Evolutionary conservation across 1,140 invertebrate species (phyloP).

Genomic region (Babylonia areolata): DNA sequence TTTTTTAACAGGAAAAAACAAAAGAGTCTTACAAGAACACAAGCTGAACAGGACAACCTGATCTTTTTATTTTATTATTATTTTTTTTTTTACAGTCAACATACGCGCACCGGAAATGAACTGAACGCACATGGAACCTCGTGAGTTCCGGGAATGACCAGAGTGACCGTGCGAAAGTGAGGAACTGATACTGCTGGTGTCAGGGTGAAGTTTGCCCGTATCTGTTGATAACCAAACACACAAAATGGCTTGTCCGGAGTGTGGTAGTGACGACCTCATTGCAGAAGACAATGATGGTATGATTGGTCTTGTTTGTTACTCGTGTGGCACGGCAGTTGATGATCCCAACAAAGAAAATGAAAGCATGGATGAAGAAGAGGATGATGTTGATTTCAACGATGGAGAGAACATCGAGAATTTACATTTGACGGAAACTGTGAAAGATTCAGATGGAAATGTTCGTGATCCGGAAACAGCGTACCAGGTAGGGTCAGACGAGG

Average conservation of each 20-base stretch:
- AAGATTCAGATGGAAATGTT: not conserved
- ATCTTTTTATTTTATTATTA: too few species aligned
- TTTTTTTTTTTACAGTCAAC: too few species aligned
- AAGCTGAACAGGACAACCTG: too few species aligned
- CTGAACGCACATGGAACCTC: not conserved
- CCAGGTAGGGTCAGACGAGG: too few species aligned
- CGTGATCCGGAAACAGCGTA: too few species aligned
- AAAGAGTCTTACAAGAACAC: too few species aligned
- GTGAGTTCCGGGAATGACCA: not conserved
- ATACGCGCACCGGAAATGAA: not conserved
- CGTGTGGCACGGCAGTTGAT: not conserved
- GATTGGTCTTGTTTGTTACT: not conserved
- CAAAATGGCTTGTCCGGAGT: constrained; percentile 19
- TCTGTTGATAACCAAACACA: not conserved
- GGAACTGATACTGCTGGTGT: too few species aligned
- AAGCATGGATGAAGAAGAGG: not conserved
- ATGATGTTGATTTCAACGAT: not conserved
- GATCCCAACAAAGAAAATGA: constrained; percentile 4
- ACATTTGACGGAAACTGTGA: not conserved
- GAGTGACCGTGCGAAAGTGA: not conserved
- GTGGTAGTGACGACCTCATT: not conserved
- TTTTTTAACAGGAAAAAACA: too few species aligned
- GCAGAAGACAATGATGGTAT: not conserved
- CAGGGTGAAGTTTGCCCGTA: not conserved
- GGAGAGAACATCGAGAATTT: not conserved